Base-by-base conservation (phyloP, 92 coral and sea anemone species). In the Metridium senile region DNA sequence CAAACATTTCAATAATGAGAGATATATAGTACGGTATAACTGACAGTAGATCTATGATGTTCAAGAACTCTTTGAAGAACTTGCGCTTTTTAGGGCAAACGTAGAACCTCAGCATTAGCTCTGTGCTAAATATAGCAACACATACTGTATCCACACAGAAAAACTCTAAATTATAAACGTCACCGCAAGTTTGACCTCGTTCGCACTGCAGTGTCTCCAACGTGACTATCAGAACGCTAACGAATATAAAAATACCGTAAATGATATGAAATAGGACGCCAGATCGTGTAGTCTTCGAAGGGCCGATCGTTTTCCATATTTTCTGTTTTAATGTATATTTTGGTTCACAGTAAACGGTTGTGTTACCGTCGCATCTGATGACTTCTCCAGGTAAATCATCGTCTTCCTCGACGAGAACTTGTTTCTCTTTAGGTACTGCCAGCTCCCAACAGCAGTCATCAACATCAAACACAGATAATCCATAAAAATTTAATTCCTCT, bases 401-500 rank as follows among this genome's bases (percentile, higher is more conserved):
- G 19, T 92, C 93, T 6, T 76, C 91, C 62, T 92, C 97, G 9
- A 85, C 63, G 1, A 89, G 89, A 0, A 82, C 72, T 11, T 77
- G 62, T 68, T 75, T 93, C 66, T 95, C 94, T 66, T 87, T 93
- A 0, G 86, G 88, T 43, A 71, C 93, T 23, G 92, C 89, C 32
- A 92, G 39, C 23, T 95, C 99, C 85, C 90, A 93, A 77, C 99
- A 95, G 70, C 99, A 95, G 19, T 91, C 88, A 65, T 90, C 80
- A 25, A 95, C 99, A 75, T 93, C 91, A 77, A 86, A 93, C 26
- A 95, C 78, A 10, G 99, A 93, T 18, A 95, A 83, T 16, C 99
- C 99, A 66, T 92, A 95, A 78, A 92, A 95, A 46, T 88, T 89
- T 61, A 95, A 76, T 74, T 95, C 99, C 58, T 95, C 99, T 59